Conservation (phyloP, 1,140 invertebrate species). For the Lysiphlebus fabarum region DNA sequence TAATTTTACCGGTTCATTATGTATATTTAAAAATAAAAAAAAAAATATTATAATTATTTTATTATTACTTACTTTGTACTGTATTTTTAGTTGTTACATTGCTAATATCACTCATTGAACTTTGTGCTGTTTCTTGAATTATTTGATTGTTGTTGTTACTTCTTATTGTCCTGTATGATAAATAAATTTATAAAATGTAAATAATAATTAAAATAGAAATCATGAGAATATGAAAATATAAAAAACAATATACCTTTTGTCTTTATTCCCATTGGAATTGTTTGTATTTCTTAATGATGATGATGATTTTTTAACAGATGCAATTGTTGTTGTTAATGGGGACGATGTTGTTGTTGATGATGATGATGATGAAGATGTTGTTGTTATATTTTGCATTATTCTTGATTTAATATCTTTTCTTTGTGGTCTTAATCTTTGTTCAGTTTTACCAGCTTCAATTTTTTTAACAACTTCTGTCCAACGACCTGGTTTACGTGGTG, state of each 20-base stretch:
- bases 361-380: constrained; percentile 31
- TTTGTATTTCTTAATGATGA: constrained; percentile 38
- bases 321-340: constrained; percentile 33
- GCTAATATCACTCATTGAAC: constrained; percentile 53
- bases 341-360: constrained; percentile 31
- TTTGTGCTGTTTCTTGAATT: constrained; percentile 51
- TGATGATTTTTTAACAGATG: constrained; percentile 20
- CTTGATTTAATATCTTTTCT: constrained; percentile 80
- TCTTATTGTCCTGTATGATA: constrained; percentile 36
- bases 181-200: too few species aligned
- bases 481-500: constrained; percentile 57
- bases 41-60: neutral
- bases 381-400: constrained; percentile 54
- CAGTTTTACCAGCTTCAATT: constrained; percentile 69
- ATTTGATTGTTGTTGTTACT: constrained; percentile 47
- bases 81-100: constrained; percentile 46
- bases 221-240: neutral
- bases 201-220: constrained; percentile 26
- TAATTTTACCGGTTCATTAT: too few species aligned
- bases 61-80: constrained; percentile 43
- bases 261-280: constrained; percentile 41
- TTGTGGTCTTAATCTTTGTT: constrained; percentile 64
- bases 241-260: constrained; percentile 39
- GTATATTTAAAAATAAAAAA: too few species aligned
- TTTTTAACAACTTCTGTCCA: constrained; percentile 82